Conservation (phyloP, 2,797 vertebrate species). For the Dallia pectoralis region DNA sequence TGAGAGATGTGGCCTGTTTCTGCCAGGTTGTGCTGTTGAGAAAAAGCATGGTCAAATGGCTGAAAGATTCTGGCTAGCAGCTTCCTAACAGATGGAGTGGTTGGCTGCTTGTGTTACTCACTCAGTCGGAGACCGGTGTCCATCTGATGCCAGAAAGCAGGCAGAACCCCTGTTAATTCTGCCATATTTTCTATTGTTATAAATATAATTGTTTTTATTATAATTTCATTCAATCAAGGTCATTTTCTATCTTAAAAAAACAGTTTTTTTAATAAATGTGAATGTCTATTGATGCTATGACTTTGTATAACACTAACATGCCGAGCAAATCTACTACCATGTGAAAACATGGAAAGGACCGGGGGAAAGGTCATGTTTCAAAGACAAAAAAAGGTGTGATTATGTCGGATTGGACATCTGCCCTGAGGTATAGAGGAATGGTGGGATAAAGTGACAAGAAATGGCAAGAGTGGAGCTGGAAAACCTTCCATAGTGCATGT, state of each 20-base stretch:
- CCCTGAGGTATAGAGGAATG: background rate
- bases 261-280: background rate
- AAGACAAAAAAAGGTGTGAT: background rate
- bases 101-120: conserved; percentile 61
- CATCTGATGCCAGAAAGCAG: conserved; percentile 47
- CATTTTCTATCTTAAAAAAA: background rate
- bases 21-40: conserved; percentile 33
- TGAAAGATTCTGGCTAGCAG: conserved; percentile 55
- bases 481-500: background rate
- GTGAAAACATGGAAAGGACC: background rate
- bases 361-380: background rate
- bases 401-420: background rate
- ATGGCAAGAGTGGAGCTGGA: background rate
- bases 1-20: conserved; percentile 55
- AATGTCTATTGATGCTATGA: background rate
- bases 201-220: background rate
- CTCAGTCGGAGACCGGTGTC: conserved; percentile 54
- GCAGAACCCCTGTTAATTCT: conserved; percentile 29
- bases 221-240: background rate
- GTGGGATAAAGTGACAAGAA: background rate
- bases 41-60: conserved; percentile 42
- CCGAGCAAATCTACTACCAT: background rate
- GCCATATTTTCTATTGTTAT: background rate
- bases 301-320: background rate
- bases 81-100: conserved; percentile 68